phyloP scores from a whole-genome alignment of 1,140 invertebrate species.

The Macrosteles quadrilineatus region DNA sequence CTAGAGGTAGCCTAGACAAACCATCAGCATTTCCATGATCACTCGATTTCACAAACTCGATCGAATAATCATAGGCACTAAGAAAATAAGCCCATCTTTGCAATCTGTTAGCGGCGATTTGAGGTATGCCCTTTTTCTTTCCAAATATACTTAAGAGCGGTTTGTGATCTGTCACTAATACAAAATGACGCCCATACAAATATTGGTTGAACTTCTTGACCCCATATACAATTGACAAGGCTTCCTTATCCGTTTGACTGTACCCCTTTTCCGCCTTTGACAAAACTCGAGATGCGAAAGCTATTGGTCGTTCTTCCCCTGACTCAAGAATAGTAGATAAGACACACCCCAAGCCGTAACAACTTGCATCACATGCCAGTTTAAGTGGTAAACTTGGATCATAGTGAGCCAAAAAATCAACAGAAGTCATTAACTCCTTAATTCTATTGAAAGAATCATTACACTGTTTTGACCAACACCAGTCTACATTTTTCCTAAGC shows the following conservation, averaged over 20 bases:
- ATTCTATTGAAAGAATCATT: conserved; percentile 34
- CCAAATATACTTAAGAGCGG: background rate
- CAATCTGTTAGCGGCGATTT: background rate
- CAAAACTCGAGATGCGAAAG: conserved; percentile 43
- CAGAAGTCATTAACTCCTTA: too few species aligned
- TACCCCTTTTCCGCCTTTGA: too few species aligned
- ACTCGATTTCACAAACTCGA: background rate
- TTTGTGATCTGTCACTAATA: background rate
- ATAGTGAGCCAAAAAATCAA: too few species aligned
- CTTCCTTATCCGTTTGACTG: too few species aligned
- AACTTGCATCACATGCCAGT: conserved; percentile 45
- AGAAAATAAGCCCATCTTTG: background rate
- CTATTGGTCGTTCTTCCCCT: conserved; percentile 44
- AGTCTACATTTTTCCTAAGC: conserved; percentile 34
- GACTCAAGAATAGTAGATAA: too few species aligned
- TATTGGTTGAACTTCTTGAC: too few species aligned
- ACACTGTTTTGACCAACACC: conserved; percentile 30
- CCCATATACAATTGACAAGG: too few species aligned
- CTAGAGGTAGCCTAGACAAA: background rate
- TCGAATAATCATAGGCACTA: background rate
- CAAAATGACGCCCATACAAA: background rate
- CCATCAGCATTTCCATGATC: too few species aligned
- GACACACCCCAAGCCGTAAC: conserved; percentile 47
- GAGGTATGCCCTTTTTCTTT: background rate
- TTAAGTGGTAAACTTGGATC: conserved; percentile 41